Base-by-base conservation (phyloP, 2,113 vertebrate genomes). In the Seriola rivoliana region DNA sequence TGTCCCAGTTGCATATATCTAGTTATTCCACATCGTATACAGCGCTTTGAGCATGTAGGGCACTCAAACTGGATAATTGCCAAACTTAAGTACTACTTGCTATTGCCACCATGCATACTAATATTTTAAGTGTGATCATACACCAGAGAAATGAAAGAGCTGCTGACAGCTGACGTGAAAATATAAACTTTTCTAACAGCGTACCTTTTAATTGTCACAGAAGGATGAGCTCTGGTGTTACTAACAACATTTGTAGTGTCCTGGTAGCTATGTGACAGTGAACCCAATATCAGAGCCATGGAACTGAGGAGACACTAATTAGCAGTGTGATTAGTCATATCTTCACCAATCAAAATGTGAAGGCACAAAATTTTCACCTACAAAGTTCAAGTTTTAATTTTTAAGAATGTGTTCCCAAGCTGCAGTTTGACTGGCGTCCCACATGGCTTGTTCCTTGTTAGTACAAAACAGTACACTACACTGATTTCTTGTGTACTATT, bases 391-490 rank as follows among this genome's bases (percentile, higher is more conserved):
- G 4, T 52, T 55, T 40, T n/a, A 4, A 8, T 52, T 71, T 71
- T 12, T 42, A 16, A 48, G 55, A 52, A 19, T 14, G n/a, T 29
- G 32, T 36, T 63, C 44, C 3, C 38, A 16, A 29, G 12, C n/a
- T 60, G 40, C 16, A 75, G 60, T 29, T 50, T 65, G 9, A 58
- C 19, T 65, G 52, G 57, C 19, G 11, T 82, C 67, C 38, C 59
- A 62, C 25, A 7, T 0, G 9, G 64, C 64, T 42, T 55, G 57
- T 54, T 66, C 66, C 67, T 70, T 76, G 66, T 81, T 85, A 65
- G 57, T 48, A 85, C 42, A 71, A 87, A 87, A 83, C 57, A 58
- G 69, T 12, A 55, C 32, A 58, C 14, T 1, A 4, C 32, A 55
- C 14, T 58, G 17, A 82, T 80, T 84, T 74, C 16, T 50, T 59